phyloP scores from a whole-genome alignment of 2,113 vertebrate genomes.

The Puntigrus tetrazona region DNA sequence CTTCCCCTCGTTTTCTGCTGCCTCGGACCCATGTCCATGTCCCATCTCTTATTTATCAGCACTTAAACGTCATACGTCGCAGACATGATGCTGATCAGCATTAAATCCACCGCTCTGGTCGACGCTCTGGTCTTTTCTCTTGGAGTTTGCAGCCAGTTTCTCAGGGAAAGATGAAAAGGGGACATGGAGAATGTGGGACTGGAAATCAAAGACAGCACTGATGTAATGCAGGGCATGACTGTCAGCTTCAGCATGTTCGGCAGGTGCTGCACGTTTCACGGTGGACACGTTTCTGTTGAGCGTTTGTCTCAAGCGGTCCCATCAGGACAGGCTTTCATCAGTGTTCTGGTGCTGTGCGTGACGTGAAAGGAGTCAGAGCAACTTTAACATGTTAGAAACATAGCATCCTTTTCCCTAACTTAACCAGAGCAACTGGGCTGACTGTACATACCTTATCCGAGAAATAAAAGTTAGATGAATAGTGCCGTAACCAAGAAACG shows the following conservation, averaged over 20 bases:
- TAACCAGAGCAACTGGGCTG: background rate
- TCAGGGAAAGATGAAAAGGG: background rate
- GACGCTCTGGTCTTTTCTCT: conserved; percentile 42
- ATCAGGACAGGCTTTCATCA: background rate
- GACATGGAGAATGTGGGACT: conserved; percentile 20
- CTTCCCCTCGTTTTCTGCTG: background rate
- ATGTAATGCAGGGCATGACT: conserved; percentile 5
- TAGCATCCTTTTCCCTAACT: background rate
- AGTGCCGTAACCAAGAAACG: background rate
- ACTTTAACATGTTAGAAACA: background rate
- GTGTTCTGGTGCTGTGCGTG: background rate
- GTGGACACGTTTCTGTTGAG: background rate
- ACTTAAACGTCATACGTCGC: conserved; percentile 50
- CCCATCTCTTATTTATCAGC: conserved; percentile 37
- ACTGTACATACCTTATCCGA: background rate
- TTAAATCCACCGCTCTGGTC: conserved; percentile 50
- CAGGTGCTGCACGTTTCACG: conserved; percentile 35
- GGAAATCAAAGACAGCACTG: conserved; percentile 12
- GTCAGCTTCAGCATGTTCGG: conserved; percentile 7
- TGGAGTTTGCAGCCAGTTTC: conserved; percentile 38
- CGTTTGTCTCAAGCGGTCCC: background rate
- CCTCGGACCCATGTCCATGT: background rate
- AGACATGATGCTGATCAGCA: conserved; percentile 48
- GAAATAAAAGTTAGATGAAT: background rate
- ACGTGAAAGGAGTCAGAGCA: background rate